phyloP scores from a whole-genome alignment of 2,888 invertebrate species.

The Hedya salicella region DNA sequence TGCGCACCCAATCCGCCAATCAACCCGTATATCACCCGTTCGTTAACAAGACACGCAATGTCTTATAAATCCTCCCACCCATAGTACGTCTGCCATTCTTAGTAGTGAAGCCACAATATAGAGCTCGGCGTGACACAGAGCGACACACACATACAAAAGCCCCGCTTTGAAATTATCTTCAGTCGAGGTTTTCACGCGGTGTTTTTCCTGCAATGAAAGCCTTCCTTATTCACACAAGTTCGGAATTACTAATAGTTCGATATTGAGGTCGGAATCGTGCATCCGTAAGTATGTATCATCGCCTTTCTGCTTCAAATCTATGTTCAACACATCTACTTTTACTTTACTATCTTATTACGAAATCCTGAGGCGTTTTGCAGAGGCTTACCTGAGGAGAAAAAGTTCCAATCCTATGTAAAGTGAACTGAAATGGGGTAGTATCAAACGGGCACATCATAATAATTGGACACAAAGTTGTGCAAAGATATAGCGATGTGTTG shows the following conservation, averaged over 20 bases:
- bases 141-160: conserved; percentile 28
- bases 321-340: conserved; percentile 1
- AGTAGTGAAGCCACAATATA: conserved; percentile 32
- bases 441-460: background rate
- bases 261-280: conserved; percentile 28
- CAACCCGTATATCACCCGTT: conserved; percentile 33
- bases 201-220: conserved; percentile 32
- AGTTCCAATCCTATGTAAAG: conserved; percentile 23
- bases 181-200: conserved; percentile 18
- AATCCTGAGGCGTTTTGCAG: background rate
- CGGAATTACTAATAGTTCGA: conserved; percentile 33
- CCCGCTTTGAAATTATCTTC: conserved; percentile 31
- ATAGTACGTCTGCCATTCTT: conserved; percentile 27
- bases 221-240: conserved; percentile 29
- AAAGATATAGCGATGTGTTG: no score
- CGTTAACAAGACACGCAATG: conserved; percentile 31
- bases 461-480: no score
- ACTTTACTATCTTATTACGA: conserved; percentile 8
- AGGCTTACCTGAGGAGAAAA: conserved; percentile 11
- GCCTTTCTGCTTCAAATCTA: conserved; percentile 9
- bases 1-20: conserved; percentile 17
- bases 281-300: conserved; percentile 17
- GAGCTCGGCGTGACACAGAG: conserved; percentile 25
- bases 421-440: conserved; percentile 5
- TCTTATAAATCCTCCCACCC: conserved; percentile 26